A percentile compares a stretch with the other conserved stretches of the same genome.
Conservation (phyloP, 2,888 invertebrate species). For the Trypoxylon attenuatum region DNA sequence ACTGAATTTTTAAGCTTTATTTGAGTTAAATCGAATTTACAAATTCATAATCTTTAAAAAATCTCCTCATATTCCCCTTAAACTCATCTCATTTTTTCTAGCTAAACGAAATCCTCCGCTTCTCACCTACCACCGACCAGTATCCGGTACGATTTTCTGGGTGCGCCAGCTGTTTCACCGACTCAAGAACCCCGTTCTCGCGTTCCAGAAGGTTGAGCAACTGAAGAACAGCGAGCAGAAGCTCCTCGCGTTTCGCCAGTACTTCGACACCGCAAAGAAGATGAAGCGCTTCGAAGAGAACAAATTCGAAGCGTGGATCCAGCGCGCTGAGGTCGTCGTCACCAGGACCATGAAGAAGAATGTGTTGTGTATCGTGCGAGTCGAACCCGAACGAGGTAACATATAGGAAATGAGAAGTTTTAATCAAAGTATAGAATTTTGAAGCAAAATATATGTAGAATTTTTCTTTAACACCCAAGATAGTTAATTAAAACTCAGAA, state of each 20-base stretch:
- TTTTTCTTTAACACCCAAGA: too few species aligned
- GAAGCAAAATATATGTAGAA: background rate
- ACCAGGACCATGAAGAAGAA: constrained; percentile 83
- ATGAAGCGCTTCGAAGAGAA: constrained; percentile 85
- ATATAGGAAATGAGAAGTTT: background rate
- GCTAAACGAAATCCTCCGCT: constrained; percentile 82
- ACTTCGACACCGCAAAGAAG: constrained; percentile 83
- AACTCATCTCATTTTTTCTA: too few species aligned
- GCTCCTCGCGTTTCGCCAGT: constrained; percentile 86
- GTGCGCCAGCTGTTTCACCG: constrained; percentile 85
- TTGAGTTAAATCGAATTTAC: too few species aligned
- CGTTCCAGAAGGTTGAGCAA: constrained; percentile 85
- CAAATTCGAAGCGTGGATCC: constrained; percentile 84
- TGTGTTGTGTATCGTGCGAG: constrained; percentile 78
- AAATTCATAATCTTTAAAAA: too few species aligned
- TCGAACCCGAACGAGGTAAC: constrained; percentile 48
- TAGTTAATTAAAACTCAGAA: too few species aligned
- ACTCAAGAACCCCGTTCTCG: constrained; percentile 87
- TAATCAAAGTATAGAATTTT: too few species aligned
- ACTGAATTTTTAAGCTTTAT: too few species aligned
- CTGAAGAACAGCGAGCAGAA: constrained; percentile 84
- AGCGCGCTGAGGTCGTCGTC: constrained; percentile 79
- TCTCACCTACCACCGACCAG: constrained; percentile 85
- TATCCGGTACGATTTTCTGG: constrained; percentile 92
- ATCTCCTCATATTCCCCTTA: too few species aligned